phyloP scores from a whole-genome alignment of 2,888 invertebrate genomes.

The Gonocerus acuteangulatus region DNA sequence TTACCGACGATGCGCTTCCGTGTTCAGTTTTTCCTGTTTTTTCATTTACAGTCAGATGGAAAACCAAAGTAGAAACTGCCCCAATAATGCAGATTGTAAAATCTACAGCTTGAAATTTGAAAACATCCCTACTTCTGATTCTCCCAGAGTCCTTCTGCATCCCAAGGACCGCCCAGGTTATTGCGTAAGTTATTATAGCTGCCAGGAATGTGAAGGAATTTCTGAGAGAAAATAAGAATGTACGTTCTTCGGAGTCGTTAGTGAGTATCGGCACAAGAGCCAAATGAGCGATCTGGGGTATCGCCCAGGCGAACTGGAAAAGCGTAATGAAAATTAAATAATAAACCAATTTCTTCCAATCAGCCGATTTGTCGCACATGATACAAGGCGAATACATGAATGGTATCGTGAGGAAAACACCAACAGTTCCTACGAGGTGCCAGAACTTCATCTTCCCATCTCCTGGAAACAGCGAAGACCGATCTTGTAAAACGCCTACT shows the following conservation, averaged over 20 bases:
- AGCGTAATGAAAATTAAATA: slow-evolving; percentile 68
- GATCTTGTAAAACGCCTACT: slow-evolving; percentile 74
- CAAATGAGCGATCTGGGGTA: slow-evolving; percentile 86
- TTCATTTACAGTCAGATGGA: background rate
- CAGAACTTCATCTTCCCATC: slow-evolving; percentile 37
- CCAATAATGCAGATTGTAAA: background rate
- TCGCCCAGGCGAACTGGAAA: slow-evolving; percentile 91
- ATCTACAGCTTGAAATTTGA: background rate
- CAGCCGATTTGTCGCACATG: slow-evolving; percentile 54
- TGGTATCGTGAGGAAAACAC: slow-evolving; percentile 71
- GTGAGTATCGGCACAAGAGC: slow-evolving; percentile 80
- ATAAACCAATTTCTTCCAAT: slow-evolving; percentile 65
- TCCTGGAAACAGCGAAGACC: background rate
- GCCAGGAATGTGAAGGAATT: slow-evolving; percentile 24
- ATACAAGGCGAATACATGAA: slow-evolving; percentile 77
- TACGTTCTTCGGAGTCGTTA: slow-evolving; percentile 58
- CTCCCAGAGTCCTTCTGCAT: background rate
- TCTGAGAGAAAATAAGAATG: slow-evolving; percentile 51
- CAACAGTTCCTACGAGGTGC: slow-evolving; percentile 50
- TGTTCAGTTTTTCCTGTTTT: background rate
- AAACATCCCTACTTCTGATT: background rate
- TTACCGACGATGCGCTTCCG: background rate
- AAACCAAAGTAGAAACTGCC: background rate
- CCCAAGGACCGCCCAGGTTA: background rate
- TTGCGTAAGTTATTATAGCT: background rate